These are phyloP conservation scores for Festucalex cinctus DNA, from an alignment of 2,113 vertebrate species.

Conservation along the genomic window DNA sequence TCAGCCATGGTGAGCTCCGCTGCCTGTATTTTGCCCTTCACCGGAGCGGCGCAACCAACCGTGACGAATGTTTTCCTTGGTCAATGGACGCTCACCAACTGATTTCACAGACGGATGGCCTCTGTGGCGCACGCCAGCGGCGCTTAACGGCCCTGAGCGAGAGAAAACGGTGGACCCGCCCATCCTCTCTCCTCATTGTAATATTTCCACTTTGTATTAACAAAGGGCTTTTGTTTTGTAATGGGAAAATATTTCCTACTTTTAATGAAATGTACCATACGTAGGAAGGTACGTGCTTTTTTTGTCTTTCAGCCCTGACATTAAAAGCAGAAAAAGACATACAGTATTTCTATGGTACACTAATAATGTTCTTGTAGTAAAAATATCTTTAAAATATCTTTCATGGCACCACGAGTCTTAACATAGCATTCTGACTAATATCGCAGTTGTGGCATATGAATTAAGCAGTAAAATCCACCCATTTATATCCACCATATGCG, in stretches of 20 bases:
- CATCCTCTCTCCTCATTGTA: background rate
- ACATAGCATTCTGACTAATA: no score
- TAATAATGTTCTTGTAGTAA: no score
- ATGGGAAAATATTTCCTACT: background rate
- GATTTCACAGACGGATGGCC: constrained; percentile 13
- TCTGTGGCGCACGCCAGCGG: constrained; percentile 7
- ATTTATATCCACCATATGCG: no score
- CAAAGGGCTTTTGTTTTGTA: background rate
- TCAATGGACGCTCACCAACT: constrained; percentile 14
- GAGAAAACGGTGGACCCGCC: constrained; percentile 7
- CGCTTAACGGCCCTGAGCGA: background rate
- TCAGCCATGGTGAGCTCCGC: constrained; percentile 26
- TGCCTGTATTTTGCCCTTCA: constrained; percentile 26
- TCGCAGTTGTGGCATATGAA: no score
- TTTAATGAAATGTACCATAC: background rate
- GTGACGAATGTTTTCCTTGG: constrained; percentile 46
- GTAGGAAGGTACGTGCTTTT: no score
- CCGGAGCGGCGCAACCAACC: constrained; percentile 9
- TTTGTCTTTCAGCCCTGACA: no score
- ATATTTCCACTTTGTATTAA: background rate
- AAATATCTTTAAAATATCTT: no score
- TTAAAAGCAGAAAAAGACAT: no score
- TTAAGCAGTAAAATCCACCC: no score
- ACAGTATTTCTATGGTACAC: no score
- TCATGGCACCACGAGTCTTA: no score